Evolutionary conservation across 2,797 vertebrate species (phyloP), one percentile per base, ranked within the genome.

Genomic region (Pipistrellus pygmaeus): DNA sequence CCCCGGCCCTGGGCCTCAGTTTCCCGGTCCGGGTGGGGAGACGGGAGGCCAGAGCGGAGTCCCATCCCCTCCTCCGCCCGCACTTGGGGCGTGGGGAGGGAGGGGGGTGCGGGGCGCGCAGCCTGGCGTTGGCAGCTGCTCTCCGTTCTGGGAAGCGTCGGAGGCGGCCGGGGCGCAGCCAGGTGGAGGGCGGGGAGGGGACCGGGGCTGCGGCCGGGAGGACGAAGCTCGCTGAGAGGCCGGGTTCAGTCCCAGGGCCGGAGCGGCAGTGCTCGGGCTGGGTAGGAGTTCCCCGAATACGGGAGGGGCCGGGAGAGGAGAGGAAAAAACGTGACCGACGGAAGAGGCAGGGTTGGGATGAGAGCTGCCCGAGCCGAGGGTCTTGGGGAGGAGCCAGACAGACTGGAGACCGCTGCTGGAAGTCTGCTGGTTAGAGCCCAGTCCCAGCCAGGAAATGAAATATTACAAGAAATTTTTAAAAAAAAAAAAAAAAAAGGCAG

Each of bases 401-500:
- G 62, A 18, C 88, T 82, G 32, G 41, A 80, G 41, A 80, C 46
- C 51, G 35, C 38, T 4, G 25, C 35, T 94, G 90, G 73, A 92
- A 91, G 90, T 44, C 69, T 93, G 78, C 0, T 88, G 95, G 96
- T 88, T 95, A 94, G 93, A 93, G 53, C 83, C 71, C 77, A 32
- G 30, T 84, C 80, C 15, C 35, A n/a, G 90, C 44, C 89, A 72
- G 80, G 71, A 96, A 89, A 90, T 66, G 64, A 84, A 94, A 82
- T 55, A 27, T 20, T 69, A 14, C 48, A 8, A 85, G 69, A 78
- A 51, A 94, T 78, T 66, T 82, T n/a, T n/a, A 57, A 97, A 96
- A 20, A 21, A 98, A 97, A 84, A 57, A 98, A 96, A 17, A 18
- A 98, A 97, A 38, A 12, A 62, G 96, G 93, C 95, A 86, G 66